Base-by-base conservation (phyloP, 2,888 invertebrate species). In the Gymnoscelis rufifasciata region DNA sequence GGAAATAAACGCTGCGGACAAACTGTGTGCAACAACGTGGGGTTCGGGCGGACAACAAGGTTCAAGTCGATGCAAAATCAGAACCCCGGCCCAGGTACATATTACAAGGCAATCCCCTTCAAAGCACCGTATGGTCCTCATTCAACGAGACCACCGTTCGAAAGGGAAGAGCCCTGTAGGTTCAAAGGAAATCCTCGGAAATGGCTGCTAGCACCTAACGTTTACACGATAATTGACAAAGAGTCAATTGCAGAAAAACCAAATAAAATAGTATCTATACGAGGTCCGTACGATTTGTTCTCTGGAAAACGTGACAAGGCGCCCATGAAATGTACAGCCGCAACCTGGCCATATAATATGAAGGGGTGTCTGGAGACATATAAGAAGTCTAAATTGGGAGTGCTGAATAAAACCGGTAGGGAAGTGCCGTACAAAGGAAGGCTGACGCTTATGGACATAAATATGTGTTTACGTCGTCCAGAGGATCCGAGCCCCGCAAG, bases 401-500 rank as follows among this genome's bases (percentile, higher is more conserved):
- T 46, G n/a, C 66, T 84, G 74, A 87, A 86, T 52, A 86, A 84
- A 56, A 82, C 83, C 0, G 69, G 66, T 19, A 70, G 78, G 13
- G 62, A 57, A 35, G 37, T 56, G 3, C 75, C 80, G 3, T 84
- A 88, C 14, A 77, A 83, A 35, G 75, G 84, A 0, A 76, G 91
- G 7, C 77, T 71, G 40, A 79, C 89, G 56, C 60, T 91, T 29
- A 79, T 80, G 2, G 89, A 91, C 55, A 47, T 88, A 8, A 69
- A 84, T 1, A 76, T 90, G 70, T 89, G 89, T 56, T 69, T 81
- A 15, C 81, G 78, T 33, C 74, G 82, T 38, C 82, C 89, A 0
- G 59, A 71, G 0, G 86, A 88, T 0, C 92, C 92, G 0, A 89
- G 90, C 0, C 90, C 92, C 0, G 83, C 83, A 0, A 62, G 74